phyloP scores from a whole-genome alignment of 2,888 invertebrate species.

The Helleia helle region DNA sequence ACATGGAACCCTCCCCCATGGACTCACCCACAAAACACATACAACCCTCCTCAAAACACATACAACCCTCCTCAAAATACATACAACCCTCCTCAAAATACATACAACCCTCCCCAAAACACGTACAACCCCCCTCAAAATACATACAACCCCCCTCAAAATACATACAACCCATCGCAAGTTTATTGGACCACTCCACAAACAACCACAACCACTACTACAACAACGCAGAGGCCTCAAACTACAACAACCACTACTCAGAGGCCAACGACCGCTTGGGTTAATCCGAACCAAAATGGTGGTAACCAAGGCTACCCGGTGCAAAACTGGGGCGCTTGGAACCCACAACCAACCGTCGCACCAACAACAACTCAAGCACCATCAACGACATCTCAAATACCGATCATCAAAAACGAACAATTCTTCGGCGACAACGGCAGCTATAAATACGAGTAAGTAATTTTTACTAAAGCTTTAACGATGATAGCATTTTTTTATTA shows the following conservation, averaged over 20 bases:
- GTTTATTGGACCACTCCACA: constrained; percentile 5
- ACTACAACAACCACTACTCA: neutral
- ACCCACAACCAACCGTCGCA: constrained; percentile 13
- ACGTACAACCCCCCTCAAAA: too few relatives aligned
- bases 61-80: constrained; percentile 12
- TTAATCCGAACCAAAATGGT: neutral
- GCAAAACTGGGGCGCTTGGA: constrained; percentile 21
- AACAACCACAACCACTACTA: constrained; percentile 9
- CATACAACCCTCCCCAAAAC: constrained; percentile 4
- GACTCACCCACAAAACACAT: constrained; percentile 25
- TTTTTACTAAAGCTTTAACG: too few relatives aligned
- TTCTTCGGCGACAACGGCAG: constrained; percentile 57
- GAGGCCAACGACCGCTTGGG: neutral
- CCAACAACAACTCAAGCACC: constrained; percentile 21
- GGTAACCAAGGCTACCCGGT: constrained; percentile 1
- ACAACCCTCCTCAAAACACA: constrained; percentile 19
- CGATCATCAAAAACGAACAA: constrained; percentile 64
- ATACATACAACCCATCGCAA: constrained; percentile 20
- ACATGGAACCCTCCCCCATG: constrained; percentile 24
- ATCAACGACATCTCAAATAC: constrained; percentile 38
- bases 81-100: neutral
- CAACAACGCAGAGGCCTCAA: too few relatives aligned
- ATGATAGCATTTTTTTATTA: too few relatives aligned
- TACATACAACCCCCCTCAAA: constrained; percentile 21
- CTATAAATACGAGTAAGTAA: constrained; percentile 71